Evolutionary conservation across 2,888 invertebrate genomes (phyloP), one percentile per base, ranked within the genome.

Genomic region (Drosophila monieri): DNA sequence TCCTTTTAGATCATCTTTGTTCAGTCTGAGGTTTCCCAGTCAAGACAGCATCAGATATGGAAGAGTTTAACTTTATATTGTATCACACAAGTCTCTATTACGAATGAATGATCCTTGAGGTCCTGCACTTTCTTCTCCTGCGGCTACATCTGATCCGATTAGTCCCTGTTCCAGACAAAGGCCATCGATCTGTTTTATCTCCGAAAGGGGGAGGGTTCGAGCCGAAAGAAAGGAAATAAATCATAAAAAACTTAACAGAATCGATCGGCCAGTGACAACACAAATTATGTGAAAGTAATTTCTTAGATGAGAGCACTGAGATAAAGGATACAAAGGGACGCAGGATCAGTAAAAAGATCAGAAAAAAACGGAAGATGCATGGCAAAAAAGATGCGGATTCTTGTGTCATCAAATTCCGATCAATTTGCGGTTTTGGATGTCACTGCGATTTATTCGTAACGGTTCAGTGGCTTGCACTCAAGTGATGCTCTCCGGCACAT

Each of bases 241-340:
- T 64, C 64, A 52, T 54, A 64, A 6, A 47, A 55, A 52, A 39
- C 32, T 32, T 51, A 56, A 65, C 32, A 65, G 30, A 52, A 56
- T 53, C 48, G 32, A 57, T 61, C 39, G 47, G 47, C 25, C 30
- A 37, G 65, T 46, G 56, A 56, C 66, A 67, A 65, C 66, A 66
- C 35, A 66, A 67, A 81, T 80, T 75, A 81, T 73, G 67, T 75
- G 79, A 81, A 76, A 74, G 81, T 76, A 85, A 81, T 81, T 81
- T 85, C 72, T 52, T 85, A 81, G 79, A 85, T 85, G 83, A 76
- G 85, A 85, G 73, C 80, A 76, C 83, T 70, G 44, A 48, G 81
- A 81, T 85, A 85, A 81, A 78, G 69, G 67, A 67, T 47, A 52
- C 53, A 59, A 48, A 57, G 48, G 51, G 60, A 43, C 32, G 25